Percentiles rank a stretch among this genome's conserved stretches.
Conservation (phyloP, 2,113 vertebrate species). For the Taurulus bubalis region DNA sequence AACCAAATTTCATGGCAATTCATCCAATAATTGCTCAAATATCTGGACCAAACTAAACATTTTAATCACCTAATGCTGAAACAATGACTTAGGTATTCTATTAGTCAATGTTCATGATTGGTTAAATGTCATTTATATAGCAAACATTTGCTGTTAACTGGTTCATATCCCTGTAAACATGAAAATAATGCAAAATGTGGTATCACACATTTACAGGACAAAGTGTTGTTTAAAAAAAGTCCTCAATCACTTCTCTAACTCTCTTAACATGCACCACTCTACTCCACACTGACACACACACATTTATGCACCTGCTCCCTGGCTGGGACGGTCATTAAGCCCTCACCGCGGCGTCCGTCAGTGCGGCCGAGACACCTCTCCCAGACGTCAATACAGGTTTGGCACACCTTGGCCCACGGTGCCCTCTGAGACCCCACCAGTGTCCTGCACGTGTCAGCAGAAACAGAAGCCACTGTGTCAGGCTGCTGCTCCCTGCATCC, state of each 20-base stretch:
- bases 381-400: constrained; percentile 80
- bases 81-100: background rate
- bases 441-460: constrained; percentile 79
- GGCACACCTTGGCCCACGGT: constrained; percentile 75
- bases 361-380: constrained; percentile 65
- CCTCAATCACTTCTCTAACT: constrained; percentile 18
- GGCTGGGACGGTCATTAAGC: constrained; percentile 68
- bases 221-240: constrained; percentile 7
- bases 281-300: constrained; percentile 6
- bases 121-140: background rate
- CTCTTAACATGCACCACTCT: background rate
- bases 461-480: constrained; percentile 79
- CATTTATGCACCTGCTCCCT: constrained; percentile 36
- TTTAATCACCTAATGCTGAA: background rate
- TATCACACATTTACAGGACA: background rate
- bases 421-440: constrained; percentile 68
- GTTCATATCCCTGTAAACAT: background rate
- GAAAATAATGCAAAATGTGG: background rate
- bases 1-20: background rate
- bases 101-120: background rate
- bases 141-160: background rate
- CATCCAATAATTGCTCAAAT: background rate
- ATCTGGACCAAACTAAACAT: background rate
- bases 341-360: constrained; percentile 68
- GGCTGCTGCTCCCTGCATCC: constrained; percentile 38